Conservation (phyloP, 1,140 invertebrate genomes). For the Drosophila subpulchrella region DNA sequence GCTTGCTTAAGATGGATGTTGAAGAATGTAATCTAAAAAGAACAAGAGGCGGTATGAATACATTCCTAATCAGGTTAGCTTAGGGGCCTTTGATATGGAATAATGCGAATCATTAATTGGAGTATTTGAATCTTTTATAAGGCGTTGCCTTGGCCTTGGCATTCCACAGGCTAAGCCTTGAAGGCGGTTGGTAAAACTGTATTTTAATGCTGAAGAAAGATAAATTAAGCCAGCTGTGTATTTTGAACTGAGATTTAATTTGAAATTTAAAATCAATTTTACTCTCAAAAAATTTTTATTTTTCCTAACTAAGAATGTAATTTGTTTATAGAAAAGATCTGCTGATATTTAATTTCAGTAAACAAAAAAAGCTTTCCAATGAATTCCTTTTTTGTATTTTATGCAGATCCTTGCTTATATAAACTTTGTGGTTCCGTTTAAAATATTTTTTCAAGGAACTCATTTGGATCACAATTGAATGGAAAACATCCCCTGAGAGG, state of each 20-base stretch:
- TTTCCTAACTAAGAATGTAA: no score
- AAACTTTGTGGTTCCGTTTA: no score
- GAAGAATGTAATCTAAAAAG: conserved; percentile 25
- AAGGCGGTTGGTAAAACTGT: background rate
- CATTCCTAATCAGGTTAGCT: conserved; percentile 21
- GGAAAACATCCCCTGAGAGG: fast-evolving
- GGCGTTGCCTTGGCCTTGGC: conserved; percentile 7
- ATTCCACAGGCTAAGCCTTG: background rate
- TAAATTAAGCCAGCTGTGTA: background rate
- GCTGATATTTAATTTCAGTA: no score
- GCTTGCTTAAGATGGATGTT: conserved; percentile 18
- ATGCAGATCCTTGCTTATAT: no score
- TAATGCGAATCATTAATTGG: conserved; percentile 22
- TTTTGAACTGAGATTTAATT: background rate
- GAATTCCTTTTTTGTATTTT: no score
- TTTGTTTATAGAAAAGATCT: no score
- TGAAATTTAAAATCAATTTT: no score
- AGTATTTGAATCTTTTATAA: background rate
- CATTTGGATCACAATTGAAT: no score
- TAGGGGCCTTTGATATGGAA: background rate
- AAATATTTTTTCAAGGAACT: no score
- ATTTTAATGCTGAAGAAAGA: background rate
- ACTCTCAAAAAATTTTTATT: no score
- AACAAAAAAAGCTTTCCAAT: no score
- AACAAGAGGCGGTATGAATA: conserved; percentile 17